A percentile compares a stretch with the other conserved stretches of the same genome.
Conservation (phyloP, 2,797 vertebrate genomes). For the Borostomias antarcticus region DNA sequence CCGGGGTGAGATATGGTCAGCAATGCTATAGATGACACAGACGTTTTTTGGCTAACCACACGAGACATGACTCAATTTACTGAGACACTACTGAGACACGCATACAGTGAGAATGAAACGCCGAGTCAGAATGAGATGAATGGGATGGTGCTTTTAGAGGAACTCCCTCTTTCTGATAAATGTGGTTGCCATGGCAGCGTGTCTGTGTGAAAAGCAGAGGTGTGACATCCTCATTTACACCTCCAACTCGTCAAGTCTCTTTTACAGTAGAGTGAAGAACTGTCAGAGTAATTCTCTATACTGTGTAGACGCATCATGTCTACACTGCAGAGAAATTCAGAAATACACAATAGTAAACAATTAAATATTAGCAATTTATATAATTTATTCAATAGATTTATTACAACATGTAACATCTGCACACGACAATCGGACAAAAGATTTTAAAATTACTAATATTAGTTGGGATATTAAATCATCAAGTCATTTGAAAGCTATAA, state of each 20-base stretch:
- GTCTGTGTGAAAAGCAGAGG: conserved; percentile 23
- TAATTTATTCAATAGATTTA: too few species aligned
- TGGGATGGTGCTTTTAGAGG: not conserved
- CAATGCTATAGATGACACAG: not conserved
- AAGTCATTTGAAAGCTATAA: not conserved
- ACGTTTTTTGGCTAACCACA: not conserved
- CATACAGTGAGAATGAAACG: not conserved
- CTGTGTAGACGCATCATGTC: not conserved
- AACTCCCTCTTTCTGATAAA: conserved; percentile 31
- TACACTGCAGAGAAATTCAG: not conserved
- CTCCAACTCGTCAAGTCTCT: not conserved
- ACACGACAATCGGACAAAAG: not conserved
- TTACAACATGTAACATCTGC: too few species aligned
- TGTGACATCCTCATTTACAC: conserved; percentile 16
- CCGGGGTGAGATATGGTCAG: not conserved
- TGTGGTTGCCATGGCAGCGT: conserved; percentile 44
- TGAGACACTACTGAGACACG: not conserved
- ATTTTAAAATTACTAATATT: not conserved
- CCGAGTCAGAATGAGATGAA: conserved; percentile 5
- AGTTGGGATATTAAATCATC: not conserved
- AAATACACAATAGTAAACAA: not conserved
- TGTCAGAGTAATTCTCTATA: not conserved
- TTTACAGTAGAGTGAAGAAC: not conserved
- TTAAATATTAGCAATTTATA: too few species aligned
- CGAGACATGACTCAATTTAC: not conserved